Percentiles rank a stretch among this genome's conserved stretches.
phyloP scores from a whole-genome alignment of 2,888 invertebrate species.

The Celastrina argiolus region DNA sequence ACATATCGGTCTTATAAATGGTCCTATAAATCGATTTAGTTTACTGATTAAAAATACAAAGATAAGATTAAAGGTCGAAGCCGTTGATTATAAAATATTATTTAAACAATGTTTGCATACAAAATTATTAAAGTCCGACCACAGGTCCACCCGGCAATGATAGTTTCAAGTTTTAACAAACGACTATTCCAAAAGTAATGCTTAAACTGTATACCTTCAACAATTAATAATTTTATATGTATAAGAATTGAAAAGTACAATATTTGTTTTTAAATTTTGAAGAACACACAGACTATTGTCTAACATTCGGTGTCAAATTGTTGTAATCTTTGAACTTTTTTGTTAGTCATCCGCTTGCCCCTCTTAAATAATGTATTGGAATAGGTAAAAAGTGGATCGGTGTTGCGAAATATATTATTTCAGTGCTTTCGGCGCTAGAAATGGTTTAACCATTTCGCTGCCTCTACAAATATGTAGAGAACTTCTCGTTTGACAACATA shows the following conservation, averaged over 20 bases:
- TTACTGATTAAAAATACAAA: too few species aligned
- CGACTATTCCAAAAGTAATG: too few species aligned
- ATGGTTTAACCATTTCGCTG: neutral
- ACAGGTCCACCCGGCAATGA: too few species aligned
- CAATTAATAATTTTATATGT: too few species aligned
- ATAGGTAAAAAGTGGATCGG: conserved; percentile 14
- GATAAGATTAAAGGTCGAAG: too few species aligned
- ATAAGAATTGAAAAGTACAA: neutral
- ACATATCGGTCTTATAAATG: too few species aligned
- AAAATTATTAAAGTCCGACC: too few species aligned
- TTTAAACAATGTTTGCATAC: too few species aligned
- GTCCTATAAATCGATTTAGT: too few species aligned
- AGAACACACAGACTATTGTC: neutral
- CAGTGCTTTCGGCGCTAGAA: neutral
- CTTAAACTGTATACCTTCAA: too few species aligned
- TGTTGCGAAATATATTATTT: conserved; percentile 15
- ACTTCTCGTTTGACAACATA: neutral
- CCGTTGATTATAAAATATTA: too few species aligned
- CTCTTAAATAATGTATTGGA: conserved; percentile 20
- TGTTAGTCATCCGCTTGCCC: neutral
- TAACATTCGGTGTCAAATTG: conserved; percentile 7
- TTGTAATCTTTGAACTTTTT: conserved; percentile 12
- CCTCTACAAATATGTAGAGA: neutral
- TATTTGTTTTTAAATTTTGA: neutral
- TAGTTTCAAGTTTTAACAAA: too few species aligned